Base-by-base conservation (phyloP, 2,888 invertebrate genomes). In the Drosophila antonietae region DNA sequence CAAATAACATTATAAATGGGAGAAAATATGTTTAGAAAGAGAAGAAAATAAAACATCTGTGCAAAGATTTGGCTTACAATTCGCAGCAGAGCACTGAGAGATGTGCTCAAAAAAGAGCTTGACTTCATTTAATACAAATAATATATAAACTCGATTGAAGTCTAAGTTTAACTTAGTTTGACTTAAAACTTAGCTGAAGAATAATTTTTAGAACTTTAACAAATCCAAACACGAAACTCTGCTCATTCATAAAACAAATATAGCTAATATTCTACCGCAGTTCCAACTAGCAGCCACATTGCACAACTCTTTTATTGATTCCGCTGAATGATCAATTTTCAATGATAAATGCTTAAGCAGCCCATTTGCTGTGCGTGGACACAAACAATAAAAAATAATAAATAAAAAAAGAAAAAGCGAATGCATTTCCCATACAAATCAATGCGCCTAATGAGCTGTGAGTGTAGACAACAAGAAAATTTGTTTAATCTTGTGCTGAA, bases 361-460 rank as follows among this genome's bases (percentile, higher is more conserved):
- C 20, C 12, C 39, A 23, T 55, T 47, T 23, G 51, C 14, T 39
- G 8, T 79, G 75, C 62, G 63, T 63, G 67, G 57, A 31, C 69
- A 63, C 51, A 35, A 18, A 49, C 47, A 49, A 60, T 47, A 31
- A 12, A 49, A 15, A 28, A 20, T 20, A 20, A 20, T 20, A 23
- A 23, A 23, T 4, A 3, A 23, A 3, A 23, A 3, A 23, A 4
- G 4, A 23, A 23, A 35, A 28, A 44, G 46, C 39, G 43, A 61
- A 64, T 66, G 78, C 66, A 73, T 78, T 78, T 78, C 60, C 78
- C 78, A 78, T 78, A 80, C 78, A 78, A 78, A 78, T 80, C 78
- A 77, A 55, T 52, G 64, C 31, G 3, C 56, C 73, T 81, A 78
- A 78, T 78, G 74, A 69, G 78, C 80, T 57, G 58, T 52, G 58